Conservation (phyloP, 2,888 invertebrate genomes). For the Aphidoletes aphidimyza region DNA sequence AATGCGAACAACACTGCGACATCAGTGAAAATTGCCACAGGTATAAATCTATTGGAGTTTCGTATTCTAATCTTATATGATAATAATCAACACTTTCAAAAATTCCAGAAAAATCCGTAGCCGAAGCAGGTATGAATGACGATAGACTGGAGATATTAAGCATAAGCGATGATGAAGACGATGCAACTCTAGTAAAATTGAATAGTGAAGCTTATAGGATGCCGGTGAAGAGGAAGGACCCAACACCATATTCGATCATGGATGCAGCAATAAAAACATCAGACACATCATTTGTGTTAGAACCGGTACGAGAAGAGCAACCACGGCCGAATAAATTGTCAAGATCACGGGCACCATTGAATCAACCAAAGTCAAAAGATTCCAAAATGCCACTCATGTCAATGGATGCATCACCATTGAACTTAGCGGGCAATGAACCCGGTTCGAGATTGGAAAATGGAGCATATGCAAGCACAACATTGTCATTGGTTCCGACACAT, state of each 20-base stretch:
- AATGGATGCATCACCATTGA: slow-evolving; percentile 64
- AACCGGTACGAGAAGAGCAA: slow-evolving; percentile 55
- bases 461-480: neutral
- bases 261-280: slow-evolving; percentile 23
- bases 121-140: slow-evolving; percentile 65
- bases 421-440: slow-evolving; percentile 55
- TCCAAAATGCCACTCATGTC: slow-evolving; percentile 60
- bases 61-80: no score
- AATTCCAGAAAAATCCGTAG: neutral
- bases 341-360: slow-evolving; percentile 63
- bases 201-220: slow-evolving; percentile 56
- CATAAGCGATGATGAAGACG: slow-evolving; percentile 62
- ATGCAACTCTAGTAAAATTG: slow-evolving; percentile 18
- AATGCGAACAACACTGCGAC: slow-evolving; percentile 65
- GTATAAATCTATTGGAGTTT: no score
- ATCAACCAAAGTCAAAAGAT: slow-evolving; percentile 59
- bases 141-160: slow-evolving; percentile 63
- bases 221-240: slow-evolving; percentile 56
- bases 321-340: slow-evolving; percentile 62
- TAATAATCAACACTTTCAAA: neutral
- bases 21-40: slow-evolving; percentile 60
- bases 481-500: neutral
- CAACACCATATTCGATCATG: slow-evolving; percentile 35
- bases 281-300: slow-evolving; percentile 40
- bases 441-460: no score